A percentile compares a stretch with the other conserved stretches of the same genome.
These are phyloP conservation scores for Phyllotreta cruciferae DNA, from an alignment of 2,888 invertebrate genomes.

Conservation along the genomic window DNA sequence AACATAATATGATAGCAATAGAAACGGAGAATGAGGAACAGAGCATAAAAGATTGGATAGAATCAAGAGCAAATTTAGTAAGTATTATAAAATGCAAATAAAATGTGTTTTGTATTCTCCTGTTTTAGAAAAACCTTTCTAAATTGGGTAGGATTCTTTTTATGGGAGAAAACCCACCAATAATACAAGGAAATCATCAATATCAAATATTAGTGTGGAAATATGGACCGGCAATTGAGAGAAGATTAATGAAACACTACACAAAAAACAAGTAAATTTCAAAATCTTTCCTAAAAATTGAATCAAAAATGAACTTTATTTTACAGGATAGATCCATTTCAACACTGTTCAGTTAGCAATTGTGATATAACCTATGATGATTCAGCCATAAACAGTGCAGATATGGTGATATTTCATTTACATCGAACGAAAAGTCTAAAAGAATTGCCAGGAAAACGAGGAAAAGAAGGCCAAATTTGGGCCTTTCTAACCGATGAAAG, in stretches of 20 bases:
- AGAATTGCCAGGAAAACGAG: slow-evolving; percentile 63
- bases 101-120: slow-evolving; percentile 4
- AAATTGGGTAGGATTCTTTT: slow-evolving; percentile 59
- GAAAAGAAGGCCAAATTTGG: slow-evolving; percentile 68
- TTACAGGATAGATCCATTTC: slow-evolving; percentile 65
- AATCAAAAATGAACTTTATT: slow-evolving; percentile 7
- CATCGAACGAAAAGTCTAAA: slow-evolving; percentile 60
- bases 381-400: slow-evolving; percentile 62
- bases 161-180: slow-evolving; percentile 49
- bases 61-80: slow-evolving; percentile 25
- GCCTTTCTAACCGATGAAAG: slow-evolving; percentile 75
- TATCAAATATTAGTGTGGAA: slow-evolving; percentile 69
- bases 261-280: slow-evolving; percentile 55
- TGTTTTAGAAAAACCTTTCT: slow-evolving; percentile 54
- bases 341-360: slow-evolving; percentile 67
- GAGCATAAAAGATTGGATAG: slow-evolving; percentile 33
- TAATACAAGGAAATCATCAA: slow-evolving; percentile 45
- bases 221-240: slow-evolving; percentile 64
- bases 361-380: slow-evolving; percentile 68
- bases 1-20: slow-evolving; percentile 8
- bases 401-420: slow-evolving; percentile 71
- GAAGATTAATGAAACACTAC: slow-evolving; percentile 65
- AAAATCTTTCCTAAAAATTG: neutral
- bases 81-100: slow-evolving; percentile 26
- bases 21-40: slow-evolving; percentile 1